phyloP scores from a whole-genome alignment of 2,113 vertebrate species.

The Sus scrofa region T2T-Sscrofa CM000814.6:125643501-125644000 shows the following conservation, averaged over 20 bases:
- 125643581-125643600: rapidly evolving
- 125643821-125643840: not conserved
- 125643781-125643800: not conserved
- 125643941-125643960: not conserved
- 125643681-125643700: not conserved
- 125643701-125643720: not conserved
- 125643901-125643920: not conserved
- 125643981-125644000: not conserved
- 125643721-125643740: not conserved
- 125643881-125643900: not conserved
- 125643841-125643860: not conserved
- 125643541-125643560: rapidly evolving
- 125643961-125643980: not conserved
- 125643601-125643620: rapidly evolving
- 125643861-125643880: not conserved
- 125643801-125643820: not conserved
- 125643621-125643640: not conserved
- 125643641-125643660: not conserved
- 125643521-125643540: not conserved
- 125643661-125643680: not conserved
- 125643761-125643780: not conserved
- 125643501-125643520: not conserved
- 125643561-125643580: not conserved
- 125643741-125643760: not conserved
- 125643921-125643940: not conserved